phyloP scores from a whole-genome alignment of 2,113 vertebrate species.

The Gasterosteus aculeatus region DNA sequence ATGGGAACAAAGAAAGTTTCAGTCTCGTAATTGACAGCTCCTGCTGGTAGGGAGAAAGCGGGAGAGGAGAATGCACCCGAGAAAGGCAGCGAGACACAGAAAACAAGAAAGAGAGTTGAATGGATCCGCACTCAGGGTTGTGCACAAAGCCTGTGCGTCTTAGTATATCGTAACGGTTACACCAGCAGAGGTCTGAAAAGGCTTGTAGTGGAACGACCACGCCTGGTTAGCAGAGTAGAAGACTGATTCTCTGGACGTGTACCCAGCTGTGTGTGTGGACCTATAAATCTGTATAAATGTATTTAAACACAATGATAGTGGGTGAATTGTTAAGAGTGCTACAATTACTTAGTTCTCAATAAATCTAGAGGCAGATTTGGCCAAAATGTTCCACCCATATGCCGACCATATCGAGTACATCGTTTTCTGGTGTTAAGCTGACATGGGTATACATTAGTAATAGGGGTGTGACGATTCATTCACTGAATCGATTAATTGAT shows the following conservation, averaged over 20 bases:
- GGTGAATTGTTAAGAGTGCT: constrained; percentile 12
- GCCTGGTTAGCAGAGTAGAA: constrained; percentile 58
- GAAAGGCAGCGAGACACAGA: constrained; percentile 39
- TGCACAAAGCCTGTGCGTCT: constrained; percentile 37
- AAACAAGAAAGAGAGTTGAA: constrained; percentile 46
- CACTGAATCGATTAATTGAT: too few species aligned
- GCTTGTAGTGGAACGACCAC: constrained; percentile 30
- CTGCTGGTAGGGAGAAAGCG: constrained; percentile 62
- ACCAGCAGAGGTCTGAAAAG: constrained; percentile 27
- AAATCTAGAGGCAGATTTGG: constrained; percentile 9
- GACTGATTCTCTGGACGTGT: constrained; percentile 44
- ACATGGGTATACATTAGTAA: neutral
- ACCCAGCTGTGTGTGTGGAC: constrained; percentile 32
- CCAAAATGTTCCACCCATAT: constrained; percentile 5
- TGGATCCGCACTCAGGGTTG: constrained; percentile 53
- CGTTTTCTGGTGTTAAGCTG: neutral
- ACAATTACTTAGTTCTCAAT: constrained; percentile 33
- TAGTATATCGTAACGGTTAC: constrained; percentile 38
- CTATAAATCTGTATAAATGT: constrained; percentile 10
- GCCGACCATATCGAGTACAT: neutral
- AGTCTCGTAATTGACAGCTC: constrained; percentile 76
- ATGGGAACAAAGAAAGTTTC: constrained; percentile 70
- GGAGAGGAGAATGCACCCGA: constrained; percentile 17
- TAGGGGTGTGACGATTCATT: too few species aligned
- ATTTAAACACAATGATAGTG: constrained; percentile 11